Base-by-base conservation (phyloP, 2,888 invertebrate species). In the Ectobius pallidus region DNA sequence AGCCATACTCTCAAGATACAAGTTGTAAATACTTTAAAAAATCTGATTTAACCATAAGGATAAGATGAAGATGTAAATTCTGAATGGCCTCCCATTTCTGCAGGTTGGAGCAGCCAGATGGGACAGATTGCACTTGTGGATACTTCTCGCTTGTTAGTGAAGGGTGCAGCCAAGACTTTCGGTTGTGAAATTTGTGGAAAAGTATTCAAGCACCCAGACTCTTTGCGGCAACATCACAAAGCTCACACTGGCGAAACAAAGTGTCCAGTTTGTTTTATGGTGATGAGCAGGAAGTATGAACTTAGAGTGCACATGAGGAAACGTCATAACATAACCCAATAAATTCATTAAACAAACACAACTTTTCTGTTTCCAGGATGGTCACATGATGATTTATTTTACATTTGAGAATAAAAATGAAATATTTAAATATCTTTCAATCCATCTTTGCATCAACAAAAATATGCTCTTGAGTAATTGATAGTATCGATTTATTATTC, bases 191-290 rank as follows among this genome's bases (percentile, higher is more conserved):
- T 82, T 78, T 85, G 84, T 80, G 82, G 82, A 80, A 84, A 84
- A 81, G 82, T 82, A 72, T 85, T 84, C 81, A 83, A 82, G 80
- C 84, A 84, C 80, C 83, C 83, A 77, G 82, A 84, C 79, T 85
- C 84, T 9, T 39, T 73, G 44, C 16, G 65, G 3, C 69, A 69
- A 14, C 73, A 73, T 63, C 25, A 32, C 25, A 84, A 85, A 77
- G 83, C 83, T 79, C 85, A 85, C 80, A 82, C 83, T 76, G 85
- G 85, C 63, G 83, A 83, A 77, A 85, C 85, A 72, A 83, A 83
- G 79, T 85, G 85, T 78, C 82, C 82, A 69, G 81, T 85, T 74
- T 85, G 85, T 18, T 4, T n/a, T 11, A 27, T 27, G 30, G 39
- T 63, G 44, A 71, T 76, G 68, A 73, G 62, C 72, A 52, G 76